Evolutionary conservation across 2,797 vertebrate species (phyloP).

Genomic region (Fistularia commersonii): DNA sequence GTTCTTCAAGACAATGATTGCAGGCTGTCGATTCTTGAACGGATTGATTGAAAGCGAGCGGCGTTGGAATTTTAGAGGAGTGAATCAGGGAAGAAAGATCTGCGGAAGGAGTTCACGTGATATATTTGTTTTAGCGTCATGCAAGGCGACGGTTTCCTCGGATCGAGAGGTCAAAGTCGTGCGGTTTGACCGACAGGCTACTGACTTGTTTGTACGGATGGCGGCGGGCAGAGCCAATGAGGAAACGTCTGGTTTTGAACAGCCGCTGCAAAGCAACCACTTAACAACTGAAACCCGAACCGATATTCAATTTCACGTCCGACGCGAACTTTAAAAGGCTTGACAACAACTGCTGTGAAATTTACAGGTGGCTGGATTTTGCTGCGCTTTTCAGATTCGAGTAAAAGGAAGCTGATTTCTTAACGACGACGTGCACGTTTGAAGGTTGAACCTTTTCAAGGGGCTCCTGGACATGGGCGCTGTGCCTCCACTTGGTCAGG

Average conservation of each 20-base stretch:
- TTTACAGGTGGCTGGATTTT: background rate
- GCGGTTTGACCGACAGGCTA: constrained; percentile 31
- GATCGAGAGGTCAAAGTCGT: constrained; percentile 1
- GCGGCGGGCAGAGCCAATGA: constrained; percentile 51
- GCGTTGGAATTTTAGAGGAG: constrained; percentile 9
- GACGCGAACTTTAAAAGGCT: background rate
- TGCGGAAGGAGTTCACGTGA: background rate
- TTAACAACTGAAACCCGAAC: constrained; percentile 32
- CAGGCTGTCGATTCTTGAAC: too few relatives aligned
- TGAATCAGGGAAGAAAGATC: constrained; percentile 2
- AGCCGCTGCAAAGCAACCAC: constrained; percentile 62
- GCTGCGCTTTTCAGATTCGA: too few relatives aligned
- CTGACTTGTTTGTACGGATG: constrained; percentile 68
- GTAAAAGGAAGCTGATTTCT: background rate
- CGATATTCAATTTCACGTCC: background rate
- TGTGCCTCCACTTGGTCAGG: constrained; percentile 95
- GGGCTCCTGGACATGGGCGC: constrained; percentile 84
- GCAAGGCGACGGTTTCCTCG: constrained; percentile 26
- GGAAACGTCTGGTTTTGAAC: constrained; percentile 50
- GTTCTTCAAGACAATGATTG: too few relatives aligned
- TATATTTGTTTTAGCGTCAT: constrained; percentile 20
- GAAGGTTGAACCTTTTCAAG: constrained; percentile 83
- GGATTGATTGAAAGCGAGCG: constrained; percentile 5
- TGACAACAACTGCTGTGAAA: background rate
- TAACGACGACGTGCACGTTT: background rate